Conservation (phyloP, 1,140 invertebrate species). For the Octopus sinensis region DNA sequence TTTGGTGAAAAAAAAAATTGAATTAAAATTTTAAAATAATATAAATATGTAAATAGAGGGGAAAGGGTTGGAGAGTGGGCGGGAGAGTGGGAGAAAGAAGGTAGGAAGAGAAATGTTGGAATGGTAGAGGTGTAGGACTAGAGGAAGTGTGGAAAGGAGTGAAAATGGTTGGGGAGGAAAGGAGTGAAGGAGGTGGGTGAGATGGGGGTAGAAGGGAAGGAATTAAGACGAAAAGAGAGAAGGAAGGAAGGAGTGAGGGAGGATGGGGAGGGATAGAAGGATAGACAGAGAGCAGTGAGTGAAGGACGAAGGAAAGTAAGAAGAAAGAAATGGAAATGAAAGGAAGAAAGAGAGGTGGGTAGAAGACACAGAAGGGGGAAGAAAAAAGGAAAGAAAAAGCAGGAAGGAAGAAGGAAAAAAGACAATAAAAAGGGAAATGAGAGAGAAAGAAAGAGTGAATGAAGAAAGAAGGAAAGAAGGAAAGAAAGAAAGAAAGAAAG, state of each 20-base stretch:
- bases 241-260: not conserved
- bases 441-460: not conserved
- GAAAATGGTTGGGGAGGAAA: not conserved
- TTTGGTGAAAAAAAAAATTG: too few relatives aligned
- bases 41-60: not conserved
- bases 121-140: not conserved
- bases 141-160: not conserved
- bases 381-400: not conserved
- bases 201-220: not conserved
- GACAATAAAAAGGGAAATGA: not conserved
- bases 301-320: not conserved
- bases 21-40: not conserved
- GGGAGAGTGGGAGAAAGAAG: not conserved
- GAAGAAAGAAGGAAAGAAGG: not conserved
- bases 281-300: not conserved
- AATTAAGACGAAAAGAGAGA: not conserved
- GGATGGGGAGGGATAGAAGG: not conserved
- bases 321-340: not conserved
- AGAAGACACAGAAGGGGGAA: not conserved
- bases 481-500: not conserved
- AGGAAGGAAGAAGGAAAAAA: not conserved
- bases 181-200: not conserved
- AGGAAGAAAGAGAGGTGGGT: not conserved
- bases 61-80: not conserved
- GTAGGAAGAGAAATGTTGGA: not conserved